Evolutionary conservation across 2,797 vertebrate species (phyloP).

Genomic region (Anomalospiza imberbis): DNA sequence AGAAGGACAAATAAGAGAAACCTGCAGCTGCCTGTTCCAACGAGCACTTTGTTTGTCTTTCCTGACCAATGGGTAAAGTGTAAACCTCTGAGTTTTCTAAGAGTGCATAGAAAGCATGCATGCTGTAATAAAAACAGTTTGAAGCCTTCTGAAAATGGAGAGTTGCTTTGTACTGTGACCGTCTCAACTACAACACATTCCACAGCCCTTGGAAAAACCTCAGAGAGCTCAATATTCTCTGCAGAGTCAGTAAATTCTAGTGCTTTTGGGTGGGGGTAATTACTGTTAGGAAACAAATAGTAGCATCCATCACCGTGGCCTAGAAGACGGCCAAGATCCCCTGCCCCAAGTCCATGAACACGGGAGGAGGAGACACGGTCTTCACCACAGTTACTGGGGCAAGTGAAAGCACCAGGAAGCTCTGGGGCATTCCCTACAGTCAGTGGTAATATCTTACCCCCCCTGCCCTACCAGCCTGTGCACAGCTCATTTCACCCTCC

Average conservation of each 20-base stretch:
- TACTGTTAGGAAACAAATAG: background rate
- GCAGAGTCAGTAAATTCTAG: background rate
- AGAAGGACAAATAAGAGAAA: too few species aligned
- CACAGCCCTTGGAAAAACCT: background rate
- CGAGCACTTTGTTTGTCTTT: too few species aligned
- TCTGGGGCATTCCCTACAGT: background rate
- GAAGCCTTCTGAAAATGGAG: background rate
- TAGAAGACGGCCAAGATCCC: background rate
- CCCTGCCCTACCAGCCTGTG: background rate
- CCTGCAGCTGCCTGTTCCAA: too few species aligned
- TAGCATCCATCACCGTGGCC: background rate
- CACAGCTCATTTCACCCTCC: background rate
- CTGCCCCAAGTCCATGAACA: background rate
- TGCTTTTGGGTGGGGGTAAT: background rate
- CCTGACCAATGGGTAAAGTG: too few species aligned
- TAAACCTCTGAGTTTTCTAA: too few species aligned
- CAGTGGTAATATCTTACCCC: background rate
- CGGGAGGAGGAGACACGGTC: rapidly evolving
- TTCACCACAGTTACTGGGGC: background rate
- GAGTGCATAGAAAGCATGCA: background rate
- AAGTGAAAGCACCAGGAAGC: background rate
- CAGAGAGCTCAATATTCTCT: background rate
- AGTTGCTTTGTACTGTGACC: background rate
- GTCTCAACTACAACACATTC: background rate
- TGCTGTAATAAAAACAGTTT: background rate